Evolutionary conservation across 2,797 vertebrate genomes (phyloP).

Genomic region (Smutsia gigantea): DNA sequence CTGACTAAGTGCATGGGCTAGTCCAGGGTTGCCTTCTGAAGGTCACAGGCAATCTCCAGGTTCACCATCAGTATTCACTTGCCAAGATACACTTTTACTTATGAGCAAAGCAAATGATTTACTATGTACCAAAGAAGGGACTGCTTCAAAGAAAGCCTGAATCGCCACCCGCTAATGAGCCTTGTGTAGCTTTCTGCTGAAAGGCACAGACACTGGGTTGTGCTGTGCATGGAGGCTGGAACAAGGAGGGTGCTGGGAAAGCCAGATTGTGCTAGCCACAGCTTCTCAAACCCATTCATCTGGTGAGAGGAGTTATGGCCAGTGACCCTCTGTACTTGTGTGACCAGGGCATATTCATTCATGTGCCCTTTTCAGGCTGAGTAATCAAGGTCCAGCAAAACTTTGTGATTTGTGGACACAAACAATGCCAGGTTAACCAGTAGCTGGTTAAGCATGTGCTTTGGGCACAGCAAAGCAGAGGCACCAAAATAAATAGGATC

Average conservation of each 20-base stretch:
- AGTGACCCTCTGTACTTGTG: slow-evolving; percentile 28
- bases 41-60: neutral
- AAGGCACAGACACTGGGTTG: neutral
- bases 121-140: neutral
- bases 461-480: neutral
- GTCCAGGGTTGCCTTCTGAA: neutral
- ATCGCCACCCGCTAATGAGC: neutral
- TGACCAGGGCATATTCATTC: slow-evolving; percentile 65
- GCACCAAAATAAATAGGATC: neutral
- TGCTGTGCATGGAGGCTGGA: neutral
- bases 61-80: slow-evolving; percentile 36
- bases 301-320: slow-evolving; percentile 31
- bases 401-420: neutral
- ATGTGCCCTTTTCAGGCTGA: slow-evolving; percentile 57
- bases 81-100: neutral
- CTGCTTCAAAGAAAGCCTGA: neutral
- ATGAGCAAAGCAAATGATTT: slow-evolving; percentile 45
- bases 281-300: slow-evolving; percentile 61
- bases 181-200: neutral
- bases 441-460: neutral
- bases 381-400: slow-evolving; percentile 60
- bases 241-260: slow-evolving; percentile 38
- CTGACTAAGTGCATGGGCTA: neutral
- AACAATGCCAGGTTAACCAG: slow-evolving; percentile 20
- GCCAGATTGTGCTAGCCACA: slow-evolving; percentile 2